Evolutionary conservation across 2,888 invertebrate genomes (phyloP).

Genomic region (Petrolisthes manimaculis): DNA sequence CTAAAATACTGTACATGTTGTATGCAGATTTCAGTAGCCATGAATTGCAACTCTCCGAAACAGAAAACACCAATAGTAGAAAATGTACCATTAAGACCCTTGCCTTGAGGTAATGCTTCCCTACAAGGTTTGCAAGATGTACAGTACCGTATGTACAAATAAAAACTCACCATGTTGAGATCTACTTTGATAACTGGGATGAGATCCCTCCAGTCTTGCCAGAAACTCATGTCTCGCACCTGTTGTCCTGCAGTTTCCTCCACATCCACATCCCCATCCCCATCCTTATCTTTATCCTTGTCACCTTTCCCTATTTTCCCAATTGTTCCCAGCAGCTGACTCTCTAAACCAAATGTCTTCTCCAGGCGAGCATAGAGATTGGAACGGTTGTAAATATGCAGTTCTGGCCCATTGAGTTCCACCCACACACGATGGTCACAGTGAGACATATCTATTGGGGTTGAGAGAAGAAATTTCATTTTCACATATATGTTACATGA

Average conservation of each 20-base stretch:
- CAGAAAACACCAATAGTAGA: too few relatives aligned
- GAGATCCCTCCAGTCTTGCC: slow-evolving; percentile 91
- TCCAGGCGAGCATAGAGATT: slow-evolving; percentile 88
- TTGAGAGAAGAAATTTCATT: neutral
- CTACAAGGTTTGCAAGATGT: neutral
- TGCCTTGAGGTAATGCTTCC: too few relatives aligned
- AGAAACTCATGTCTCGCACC: slow-evolving; percentile 58
- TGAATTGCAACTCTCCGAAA: too few relatives aligned
- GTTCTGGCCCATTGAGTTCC: slow-evolving; percentile 92
- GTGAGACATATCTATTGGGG: slow-evolving; percentile 86
- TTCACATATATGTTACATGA: neutral
- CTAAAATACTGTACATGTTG: too few relatives aligned
- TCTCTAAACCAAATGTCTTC: slow-evolving; percentile 86
- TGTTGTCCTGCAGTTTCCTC: slow-evolving; percentile 68
- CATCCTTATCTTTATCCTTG: slow-evolving; percentile 66
- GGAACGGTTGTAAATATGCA: slow-evolving; percentile 95
- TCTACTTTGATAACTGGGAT: slow-evolving; percentile 97
- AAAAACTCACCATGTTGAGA: slow-evolving; percentile 81
- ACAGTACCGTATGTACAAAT: neutral
- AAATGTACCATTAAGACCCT: too few relatives aligned
- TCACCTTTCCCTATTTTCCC: slow-evolving; percentile 70
- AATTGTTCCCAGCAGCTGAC: slow-evolving; percentile 70
- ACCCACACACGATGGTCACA: slow-evolving; percentile 92
- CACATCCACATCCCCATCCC: slow-evolving; percentile 69
- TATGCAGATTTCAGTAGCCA: too few relatives aligned